phyloP scores from a whole-genome alignment of 2,888 invertebrate species.

The Zygaena filipendulae region DNA sequence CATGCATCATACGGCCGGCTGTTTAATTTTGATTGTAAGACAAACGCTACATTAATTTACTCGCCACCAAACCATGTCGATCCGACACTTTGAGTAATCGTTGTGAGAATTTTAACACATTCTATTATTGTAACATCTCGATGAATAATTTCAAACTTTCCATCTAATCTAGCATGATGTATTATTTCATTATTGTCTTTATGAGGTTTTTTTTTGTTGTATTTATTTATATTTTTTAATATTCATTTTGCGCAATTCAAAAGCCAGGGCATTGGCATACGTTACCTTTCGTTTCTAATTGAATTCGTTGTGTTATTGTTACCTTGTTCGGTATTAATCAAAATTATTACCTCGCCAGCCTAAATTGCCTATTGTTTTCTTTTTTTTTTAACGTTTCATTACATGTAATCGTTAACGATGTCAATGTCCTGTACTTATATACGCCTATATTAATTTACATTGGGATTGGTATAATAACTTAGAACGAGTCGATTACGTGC shows the following conservation, averaged over 20 bases:
- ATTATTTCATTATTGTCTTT: constrained; percentile 58
- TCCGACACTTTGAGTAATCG: constrained; percentile 50
- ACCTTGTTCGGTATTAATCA: constrained; percentile 63
- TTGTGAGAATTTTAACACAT: constrained; percentile 56
- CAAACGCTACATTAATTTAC: constrained; percentile 43
- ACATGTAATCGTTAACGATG: constrained; percentile 61
- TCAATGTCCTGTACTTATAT: constrained; percentile 79
- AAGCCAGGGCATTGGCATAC: constrained; percentile 95
- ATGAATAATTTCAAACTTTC: constrained; percentile 58
- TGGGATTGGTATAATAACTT: constrained; percentile 37
- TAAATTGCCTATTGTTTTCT: constrained; percentile 66
- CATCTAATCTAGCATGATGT: constrained; percentile 65
- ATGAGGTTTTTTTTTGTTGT: constrained; percentile 18
- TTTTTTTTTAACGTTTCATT: no score
- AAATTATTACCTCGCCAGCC: constrained; percentile 61
- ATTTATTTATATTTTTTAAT: constrained; percentile 37
- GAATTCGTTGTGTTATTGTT: constrained; percentile 64
- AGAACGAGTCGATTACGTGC: constrained; percentile 25
- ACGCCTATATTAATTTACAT: constrained; percentile 47
- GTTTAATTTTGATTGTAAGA: constrained; percentile 59
- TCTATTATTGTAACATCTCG: constrained; percentile 52
- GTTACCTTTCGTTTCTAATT: constrained; percentile 64
- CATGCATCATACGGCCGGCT: constrained; percentile 51
- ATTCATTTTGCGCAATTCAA: constrained; percentile 67
- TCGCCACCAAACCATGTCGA: constrained; percentile 47